phyloP scores from a whole-genome alignment of 1,140 invertebrate species.

The Heliconius hewitsoni region DNA sequence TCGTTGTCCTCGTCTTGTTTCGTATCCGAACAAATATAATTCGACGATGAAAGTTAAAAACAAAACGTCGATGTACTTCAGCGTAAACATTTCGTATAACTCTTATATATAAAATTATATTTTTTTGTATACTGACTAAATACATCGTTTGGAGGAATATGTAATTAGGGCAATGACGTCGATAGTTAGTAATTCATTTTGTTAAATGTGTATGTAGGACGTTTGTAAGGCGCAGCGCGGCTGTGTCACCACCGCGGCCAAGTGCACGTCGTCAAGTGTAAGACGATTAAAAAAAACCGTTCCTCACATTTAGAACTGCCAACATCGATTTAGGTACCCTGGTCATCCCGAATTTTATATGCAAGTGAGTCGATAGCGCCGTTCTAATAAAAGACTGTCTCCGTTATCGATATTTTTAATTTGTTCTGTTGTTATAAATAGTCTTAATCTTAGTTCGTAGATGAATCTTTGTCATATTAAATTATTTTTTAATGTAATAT shows the following conservation, averaged over 20 bases:
- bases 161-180: background rate
- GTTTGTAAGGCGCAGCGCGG: background rate
- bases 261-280: background rate
- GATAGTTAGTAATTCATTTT: background rate
- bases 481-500: background rate
- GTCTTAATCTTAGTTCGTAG: background rate
- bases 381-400: no score
- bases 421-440: background rate
- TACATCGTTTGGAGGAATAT: background rate
- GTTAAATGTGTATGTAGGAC: background rate
- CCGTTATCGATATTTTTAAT: background rate
- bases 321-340: no score
- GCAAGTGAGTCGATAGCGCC: no score
- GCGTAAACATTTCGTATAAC: background rate
- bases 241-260: slow-evolving; percentile 11
- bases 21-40: background rate
- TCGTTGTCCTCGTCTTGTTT: background rate
- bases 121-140: no score
- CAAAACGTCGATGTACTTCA: background rate
- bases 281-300: background rate
- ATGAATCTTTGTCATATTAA: background rate
- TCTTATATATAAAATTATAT: background rate
- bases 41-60: background rate
- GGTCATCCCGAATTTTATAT: no score
- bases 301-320: background rate